Conservation (phyloP, 2,113 vertebrate species). For the Callithrix jacchus region DNA sequence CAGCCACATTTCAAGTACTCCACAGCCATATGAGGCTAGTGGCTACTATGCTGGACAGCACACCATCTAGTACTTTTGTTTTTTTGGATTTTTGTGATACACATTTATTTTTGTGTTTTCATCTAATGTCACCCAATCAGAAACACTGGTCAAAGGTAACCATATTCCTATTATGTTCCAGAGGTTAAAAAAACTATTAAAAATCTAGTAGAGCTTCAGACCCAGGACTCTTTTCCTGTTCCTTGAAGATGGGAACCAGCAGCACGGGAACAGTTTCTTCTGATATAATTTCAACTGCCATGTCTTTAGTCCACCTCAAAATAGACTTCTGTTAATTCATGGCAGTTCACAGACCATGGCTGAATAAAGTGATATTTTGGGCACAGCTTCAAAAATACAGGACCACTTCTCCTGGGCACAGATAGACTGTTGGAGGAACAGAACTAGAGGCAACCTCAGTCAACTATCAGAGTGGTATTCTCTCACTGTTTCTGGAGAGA, state of each 20-base stretch:
- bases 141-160: neutral
- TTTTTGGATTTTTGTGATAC: neutral
- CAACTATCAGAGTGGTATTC: neutral
- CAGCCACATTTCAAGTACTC: neutral
- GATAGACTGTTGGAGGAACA: neutral
- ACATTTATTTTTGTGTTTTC: neutral
- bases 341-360: neutral
- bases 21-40: fast-evolving
- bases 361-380: neutral
- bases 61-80: no score
- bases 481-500: neutral
- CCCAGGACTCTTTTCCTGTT: neutral
- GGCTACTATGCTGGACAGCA: neutral
- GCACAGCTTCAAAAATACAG: conserved; percentile 36
- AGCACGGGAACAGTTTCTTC: neutral
- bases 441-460: neutral
- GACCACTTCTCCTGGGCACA: neutral
- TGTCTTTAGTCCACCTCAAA: neutral
- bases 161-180: neutral
- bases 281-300: neutral
- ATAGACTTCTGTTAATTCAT: neutral
- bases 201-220: neutral
- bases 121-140: neutral
- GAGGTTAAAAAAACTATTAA: neutral
- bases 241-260: neutral